Conservation (phyloP, 2,113 vertebrate species). For the Urocolius indicus region DNA sequence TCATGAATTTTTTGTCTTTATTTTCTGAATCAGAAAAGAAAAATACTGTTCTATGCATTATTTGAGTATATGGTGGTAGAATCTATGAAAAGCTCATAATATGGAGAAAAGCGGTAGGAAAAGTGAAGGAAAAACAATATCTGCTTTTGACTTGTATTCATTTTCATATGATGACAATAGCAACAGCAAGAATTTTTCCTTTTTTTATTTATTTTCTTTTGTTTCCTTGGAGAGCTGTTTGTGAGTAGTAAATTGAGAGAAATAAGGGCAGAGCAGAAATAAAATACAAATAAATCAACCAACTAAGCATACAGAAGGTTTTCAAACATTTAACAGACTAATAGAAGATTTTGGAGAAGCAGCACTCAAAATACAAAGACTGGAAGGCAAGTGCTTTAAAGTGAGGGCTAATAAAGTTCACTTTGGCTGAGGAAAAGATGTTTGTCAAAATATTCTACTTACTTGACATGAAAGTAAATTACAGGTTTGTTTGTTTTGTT, state of each 20-base stretch:
- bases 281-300: not conserved
- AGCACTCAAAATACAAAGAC: not conserved
- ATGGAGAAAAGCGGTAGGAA: not conserved
- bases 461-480: not conserved
- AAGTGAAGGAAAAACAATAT: fast-evolving
- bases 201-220: too few relatives aligned
- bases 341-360: not conserved
- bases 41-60: not conserved
- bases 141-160: not conserved
- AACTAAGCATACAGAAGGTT: not conserved
- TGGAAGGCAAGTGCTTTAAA: not conserved
- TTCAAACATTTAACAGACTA: not conserved
- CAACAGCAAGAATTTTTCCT: not conserved
- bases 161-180: not conserved
- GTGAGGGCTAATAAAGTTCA: not conserved
- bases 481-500: not conserved
- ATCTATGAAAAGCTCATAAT: not conserved
- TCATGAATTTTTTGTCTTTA: not conserved
- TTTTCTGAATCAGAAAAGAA: not conserved
- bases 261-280: not conserved
- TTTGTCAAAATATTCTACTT: not conserved
- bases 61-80: not conserved
- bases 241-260: not conserved
- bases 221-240: fast-evolving
- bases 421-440: not conserved